Percentiles rank a stretch among this genome's conserved stretches.
These are phyloP conservation scores for Papilio demoleus DNA, from an alignment of 2,888 invertebrate species.

Conservation along the genomic window DNA sequence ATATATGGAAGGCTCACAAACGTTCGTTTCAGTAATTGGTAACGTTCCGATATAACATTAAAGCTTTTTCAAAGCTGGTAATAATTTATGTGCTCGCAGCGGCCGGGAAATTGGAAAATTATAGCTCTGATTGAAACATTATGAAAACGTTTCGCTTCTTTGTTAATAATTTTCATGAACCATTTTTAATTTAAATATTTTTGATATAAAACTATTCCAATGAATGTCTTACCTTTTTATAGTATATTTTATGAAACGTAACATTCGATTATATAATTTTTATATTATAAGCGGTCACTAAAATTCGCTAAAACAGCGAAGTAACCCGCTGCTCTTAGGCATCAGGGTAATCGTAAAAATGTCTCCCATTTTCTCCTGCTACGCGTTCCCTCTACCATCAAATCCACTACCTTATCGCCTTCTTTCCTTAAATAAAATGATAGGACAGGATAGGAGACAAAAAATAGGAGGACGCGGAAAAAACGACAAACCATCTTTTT, in stretches of 20 bases:
- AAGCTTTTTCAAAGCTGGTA: slow-evolving; percentile 39
- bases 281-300: too few species aligned
- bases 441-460: too few species aligned
- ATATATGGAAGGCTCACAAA: slow-evolving; percentile 9
- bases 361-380: too few species aligned
- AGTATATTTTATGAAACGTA: background rate
- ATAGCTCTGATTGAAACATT: slow-evolving; percentile 39
- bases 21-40: slow-evolving; percentile 33
- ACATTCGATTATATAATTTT: background rate
- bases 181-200: slow-evolving; percentile 14
- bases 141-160: slow-evolving; percentile 31
- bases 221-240: background rate
- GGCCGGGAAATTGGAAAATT: slow-evolving; percentile 41
- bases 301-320: too few species aligned
- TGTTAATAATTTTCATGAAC: slow-evolving; percentile 14
- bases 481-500: too few species aligned
- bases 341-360: too few species aligned
- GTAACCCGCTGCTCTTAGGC: too few species aligned
- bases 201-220: slow-evolving; percentile 8
- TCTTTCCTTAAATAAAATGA: too few species aligned
- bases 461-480: too few species aligned
- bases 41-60: slow-evolving; percentile 28
- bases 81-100: slow-evolving; percentile 38
- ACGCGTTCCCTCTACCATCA: too few species aligned
- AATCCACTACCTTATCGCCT: too few species aligned